Evolutionary conservation across 1,140 invertebrate species (phyloP), one percentile per base, ranked within the genome.

Genomic region (Nasonia longicornis): DNA sequence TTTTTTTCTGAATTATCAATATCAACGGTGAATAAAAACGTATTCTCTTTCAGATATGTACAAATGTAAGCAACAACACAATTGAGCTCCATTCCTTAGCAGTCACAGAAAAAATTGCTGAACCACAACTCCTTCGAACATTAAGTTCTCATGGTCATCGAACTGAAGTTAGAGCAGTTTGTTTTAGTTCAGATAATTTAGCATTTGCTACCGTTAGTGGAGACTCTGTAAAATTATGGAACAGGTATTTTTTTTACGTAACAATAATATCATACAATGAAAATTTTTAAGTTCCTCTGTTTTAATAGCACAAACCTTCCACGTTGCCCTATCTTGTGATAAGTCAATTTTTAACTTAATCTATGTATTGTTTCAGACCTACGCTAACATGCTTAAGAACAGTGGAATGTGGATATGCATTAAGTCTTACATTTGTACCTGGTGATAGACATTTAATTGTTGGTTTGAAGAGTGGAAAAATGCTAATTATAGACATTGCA

Each of bases 171-270:
- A 91, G 96, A 58, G 94, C 95, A 52, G 90, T 99, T 20, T 93
- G 94, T 73, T 98, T 99, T 86, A 98, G 96, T 88, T 97, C 96
- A 29, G 98, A 99, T 89, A 96, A 96, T 87, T 91, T 96, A 64
- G 95, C 95, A 7, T 93, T 98, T 83, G 92, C 96, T 22, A 96
- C 97, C 0, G 97, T 95, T 0, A 96, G 97, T 87, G 94, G 92
- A 6, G 97, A 98, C 85, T 94, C 95, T 29, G 91, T 98, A 7
- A 99, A 99, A 92, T 91, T 99, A 64, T 99, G 98, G 98, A 98
- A 97, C 87, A 94, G 97, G 93, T 96, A 91, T 3, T 22, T 14
- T 75, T 16, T 26, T 26, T 26, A 26, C 1, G 26, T 26, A 26
- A 26, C 26, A 26, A 26, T 26, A 26, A 26, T 26, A 26, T 26